Evolutionary conservation across 2,888 invertebrate species (phyloP).

Genomic region (Drosophila maculinotata): DNA sequence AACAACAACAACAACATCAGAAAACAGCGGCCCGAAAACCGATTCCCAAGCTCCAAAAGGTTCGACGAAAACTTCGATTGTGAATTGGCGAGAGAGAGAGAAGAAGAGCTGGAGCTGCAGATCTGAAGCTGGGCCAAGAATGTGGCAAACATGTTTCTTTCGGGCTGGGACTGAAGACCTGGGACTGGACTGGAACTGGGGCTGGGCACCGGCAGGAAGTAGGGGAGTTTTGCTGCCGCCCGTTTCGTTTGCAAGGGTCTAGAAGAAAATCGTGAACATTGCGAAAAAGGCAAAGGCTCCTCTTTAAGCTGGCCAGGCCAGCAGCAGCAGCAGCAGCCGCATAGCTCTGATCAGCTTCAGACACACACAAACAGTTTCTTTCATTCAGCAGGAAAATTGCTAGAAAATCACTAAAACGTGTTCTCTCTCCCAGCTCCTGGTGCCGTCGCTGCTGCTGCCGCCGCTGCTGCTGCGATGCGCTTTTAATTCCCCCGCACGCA

Average conservation of each 20-base stretch:
- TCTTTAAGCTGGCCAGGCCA: slow-evolving; percentile 64
- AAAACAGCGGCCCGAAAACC: slow-evolving; percentile 64
- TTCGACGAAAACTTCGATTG: slow-evolving; percentile 81
- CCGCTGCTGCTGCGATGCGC: slow-evolving; percentile 40
- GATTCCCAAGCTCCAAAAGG: slow-evolving; percentile 80
- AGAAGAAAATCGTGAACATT: slow-evolving; percentile 65
- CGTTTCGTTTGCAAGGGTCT: slow-evolving; percentile 42
- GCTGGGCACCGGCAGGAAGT: slow-evolving; percentile 68
- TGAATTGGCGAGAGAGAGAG: slow-evolving; percentile 32
- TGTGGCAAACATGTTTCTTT: slow-evolving; percentile 80
- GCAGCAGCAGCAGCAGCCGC: slow-evolving; percentile 9
- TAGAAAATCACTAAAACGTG: slow-evolving; percentile 83
- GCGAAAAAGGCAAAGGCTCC: slow-evolving; percentile 64
- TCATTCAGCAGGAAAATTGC: slow-evolving; percentile 76
- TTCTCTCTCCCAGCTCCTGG: slow-evolving; percentile 49
- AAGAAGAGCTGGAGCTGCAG: slow-evolving; percentile 34
- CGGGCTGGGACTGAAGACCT: slow-evolving; percentile 2
- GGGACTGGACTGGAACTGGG: slow-evolving; percentile 9
- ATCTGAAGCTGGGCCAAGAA: slow-evolving; percentile 66
- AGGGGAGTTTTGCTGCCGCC: slow-evolving; percentile 70
- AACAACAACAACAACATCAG: slow-evolving; percentile 38
- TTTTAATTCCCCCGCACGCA: slow-evolving; percentile 72
- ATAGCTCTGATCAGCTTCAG: too few species aligned
- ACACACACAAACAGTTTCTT: slow-evolving; percentile 17
- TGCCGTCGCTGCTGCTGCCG: slow-evolving; percentile 9